Base-by-base conservation (phyloP, 2,797 vertebrate genomes). In the Cichlasoma orientale region DNA sequence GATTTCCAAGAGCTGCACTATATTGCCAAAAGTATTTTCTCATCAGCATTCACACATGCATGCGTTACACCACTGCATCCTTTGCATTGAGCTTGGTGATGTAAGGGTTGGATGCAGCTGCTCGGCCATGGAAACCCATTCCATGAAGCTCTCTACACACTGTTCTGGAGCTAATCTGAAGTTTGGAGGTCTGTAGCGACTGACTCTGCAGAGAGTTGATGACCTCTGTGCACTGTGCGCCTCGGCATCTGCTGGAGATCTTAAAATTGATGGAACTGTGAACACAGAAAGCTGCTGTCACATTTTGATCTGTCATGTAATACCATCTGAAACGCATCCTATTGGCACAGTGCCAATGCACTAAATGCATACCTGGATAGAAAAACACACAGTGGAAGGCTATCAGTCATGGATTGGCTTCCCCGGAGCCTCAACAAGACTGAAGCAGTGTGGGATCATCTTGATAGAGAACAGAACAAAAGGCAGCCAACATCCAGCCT, bases 161-260 rank as follows among this genome's bases (percentile, higher is more conserved):
- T n/a, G n/a, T n/a, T n/a, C n/a, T n/a, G n/a, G n/a, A n/a, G n/a
- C n/a, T n/a, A n/a, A 10, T 61, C 33, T 2, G 23, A 38, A 38
- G 41, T 41, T 23, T 23, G 38, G 33, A 13, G 0, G n/a, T 21
- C n/a, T 61, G n/a, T n/a, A n/a, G n/a, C n/a, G n/a, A n/a, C n/a
- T n/a, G n/a, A n/a, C n/a, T n/a, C n/a, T n/a, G n/a, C n/a, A n/a
- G n/a, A n/a, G n/a, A n/a, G n/a, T n/a, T n/a, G n/a, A n/a, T n/a
- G n/a, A n/a, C n/a, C n/a, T n/a, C n/a, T n/a, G n/a, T n/a, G n/a
- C n/a, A n/a, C n/a, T n/a, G n/a, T n/a, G n/a, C n/a, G n/a, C n/a
- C n/a, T n/a, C n/a, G n/a, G n/a, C n/a, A n/a, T 41, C 58, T 61
- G 4, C 23, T 61, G 33, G 33, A 4, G 13, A 61, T 41, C 13